Base-by-base conservation (phyloP, 2,113 vertebrate species). In the Centropus bengalensis region DNA sequence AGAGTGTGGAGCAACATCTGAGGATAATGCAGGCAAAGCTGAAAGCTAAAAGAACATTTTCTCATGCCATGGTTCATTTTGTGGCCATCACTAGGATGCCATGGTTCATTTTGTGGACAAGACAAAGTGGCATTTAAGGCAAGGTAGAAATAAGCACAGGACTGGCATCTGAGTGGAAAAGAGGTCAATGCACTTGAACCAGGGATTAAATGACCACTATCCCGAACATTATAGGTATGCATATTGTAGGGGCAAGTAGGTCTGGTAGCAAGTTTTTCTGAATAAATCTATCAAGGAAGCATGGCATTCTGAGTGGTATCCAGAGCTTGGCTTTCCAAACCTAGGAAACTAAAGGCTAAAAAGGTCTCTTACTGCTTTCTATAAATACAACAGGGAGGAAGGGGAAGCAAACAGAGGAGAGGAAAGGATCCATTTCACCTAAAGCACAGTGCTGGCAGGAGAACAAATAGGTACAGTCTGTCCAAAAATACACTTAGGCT, bases 361-460 rank as follows among this genome's bases (percentile, higher is more conserved):
- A 78, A 67, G 17, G 42, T 88, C 71, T 86, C 45, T 60, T 60
- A 75, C 47, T 88, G 59, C 71, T 86, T 88, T 86, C 82, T 76
- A 58, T 86, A 95, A 91, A 95, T 89, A 73, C 18, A 80, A 71
- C 71, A 88, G 55, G 63, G 40, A 93, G 82, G 71, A 80, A 92
- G 47, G 36, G 22, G 45, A 86, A 62, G 88, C 36, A 94, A 94
- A 91, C 28, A 82, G 60, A 66, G 33, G 56, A 87, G 70, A 94
- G 91, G 63, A 95, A 88, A 93, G 82, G 67, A 88, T 90, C 51
- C 36, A 24, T 95, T 94, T 94, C 90, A 90, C 82, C 51, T 86
- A 93, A 77, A 95, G 86, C 40, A 92, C 8, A 24, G 30, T 3
- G 1, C 6, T 93, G 76, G 76, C 86, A 80, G 71, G 45, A 90